Evolutionary conservation across 2,797 vertebrate species (phyloP).

Genomic region (Danio jaintianensis): DNA sequence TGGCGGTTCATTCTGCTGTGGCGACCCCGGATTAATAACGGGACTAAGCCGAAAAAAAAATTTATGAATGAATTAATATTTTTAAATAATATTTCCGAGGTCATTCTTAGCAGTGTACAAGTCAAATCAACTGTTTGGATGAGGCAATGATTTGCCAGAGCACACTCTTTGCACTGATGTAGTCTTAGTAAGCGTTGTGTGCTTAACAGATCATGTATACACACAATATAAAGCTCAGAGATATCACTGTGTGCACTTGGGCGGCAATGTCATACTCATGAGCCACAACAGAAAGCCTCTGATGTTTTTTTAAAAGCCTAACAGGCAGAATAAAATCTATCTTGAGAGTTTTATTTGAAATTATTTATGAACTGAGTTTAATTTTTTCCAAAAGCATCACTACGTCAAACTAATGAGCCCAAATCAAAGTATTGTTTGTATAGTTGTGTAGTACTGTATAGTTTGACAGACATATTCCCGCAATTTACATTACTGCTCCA

Average conservation of each 20-base stretch:
- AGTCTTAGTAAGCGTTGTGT: constrained; percentile 5
- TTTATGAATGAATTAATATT: too few species aligned
- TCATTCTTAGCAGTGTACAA: not conserved
- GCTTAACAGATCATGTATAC: constrained; percentile 18
- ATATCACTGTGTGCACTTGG: constrained; percentile 1
- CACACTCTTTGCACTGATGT: not conserved
- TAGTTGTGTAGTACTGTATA: too few species aligned
- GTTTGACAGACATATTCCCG: not conserved
- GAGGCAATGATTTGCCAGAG: not conserved
- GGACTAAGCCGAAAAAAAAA: too few species aligned
- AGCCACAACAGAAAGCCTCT: not conserved
- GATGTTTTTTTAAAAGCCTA: not conserved
- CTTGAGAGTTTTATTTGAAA: not conserved
- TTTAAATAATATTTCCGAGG: too few species aligned
- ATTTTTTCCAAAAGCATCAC: not conserved
- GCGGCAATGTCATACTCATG: not conserved
- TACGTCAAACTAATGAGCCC: constrained; percentile 17
- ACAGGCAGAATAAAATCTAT: not conserved
- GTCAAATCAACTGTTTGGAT: not conserved
- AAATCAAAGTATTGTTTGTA: constrained; percentile 33
- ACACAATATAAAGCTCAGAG: constrained; percentile 2
- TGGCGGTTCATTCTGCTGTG: too few species aligned
- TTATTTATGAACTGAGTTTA: not conserved
- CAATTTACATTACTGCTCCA: not conserved
- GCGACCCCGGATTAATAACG: too few species aligned